Base-by-base conservation (phyloP, 2,888 invertebrate species). In the Meganola albula region DNA sequence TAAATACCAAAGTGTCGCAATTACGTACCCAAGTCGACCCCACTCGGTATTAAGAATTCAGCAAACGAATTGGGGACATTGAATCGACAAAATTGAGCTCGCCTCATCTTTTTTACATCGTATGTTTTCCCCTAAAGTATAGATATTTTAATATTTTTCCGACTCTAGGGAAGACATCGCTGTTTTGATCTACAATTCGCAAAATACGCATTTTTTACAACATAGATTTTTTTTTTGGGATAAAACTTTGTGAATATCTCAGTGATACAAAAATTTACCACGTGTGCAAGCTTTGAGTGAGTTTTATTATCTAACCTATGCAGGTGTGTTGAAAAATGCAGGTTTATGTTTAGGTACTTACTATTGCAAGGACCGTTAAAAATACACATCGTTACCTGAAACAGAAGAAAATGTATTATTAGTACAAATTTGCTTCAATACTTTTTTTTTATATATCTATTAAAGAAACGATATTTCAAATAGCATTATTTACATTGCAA, bases 41-140 rank as follows among this genome's bases (percentile, higher is more conserved):
- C 55, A 59, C 67, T 64, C 70, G 63, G 66, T 66, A 77, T 82
- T 83, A 79, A 63, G 79, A 64, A 84, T 84, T 84, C 84, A 74
- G 67, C 66, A 63, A 77, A 77, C 82, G 83, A 75, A 82, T 76
- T 71, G 74, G 71, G 78, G 76, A 82, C 82, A 79, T 75, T 73
- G 80, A 74, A 77, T 80, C 80, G 80, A 73, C 74, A 71, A 74
- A 83, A 84, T 82, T 79, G 78, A 71, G 71, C 74, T 64, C 61
- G 70, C 67, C 75, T 78, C 77, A 73, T 80, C 74, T 76, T 76
- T 76, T 73, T 74, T 73, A 72, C 69, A 62, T 69, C 68, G 66
- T 72, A 73, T 75, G 75, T 74, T 74, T 67, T 66, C 61, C 48
- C 63, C 69, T 68, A 39, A 59, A 67, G 71, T 65, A 63, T 57